phyloP scores from a whole-genome alignment of 2,797 vertebrate genomes.

The Sylvia borin region DNA sequence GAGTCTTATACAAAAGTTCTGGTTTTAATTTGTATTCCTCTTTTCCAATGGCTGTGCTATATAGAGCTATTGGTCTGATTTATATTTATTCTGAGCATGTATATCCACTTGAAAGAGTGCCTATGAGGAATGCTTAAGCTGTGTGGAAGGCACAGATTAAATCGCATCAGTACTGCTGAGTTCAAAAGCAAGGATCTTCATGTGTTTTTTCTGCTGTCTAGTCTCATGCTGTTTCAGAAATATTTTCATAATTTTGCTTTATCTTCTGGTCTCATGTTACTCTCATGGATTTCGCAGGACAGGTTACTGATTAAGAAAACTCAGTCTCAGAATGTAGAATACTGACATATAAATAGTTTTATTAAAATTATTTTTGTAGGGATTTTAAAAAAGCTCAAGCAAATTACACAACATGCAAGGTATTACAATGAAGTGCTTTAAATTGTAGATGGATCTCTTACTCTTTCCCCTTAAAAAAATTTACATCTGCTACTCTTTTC shows the following conservation, averaged over 20 bases:
- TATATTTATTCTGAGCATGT: neutral
- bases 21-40: neutral
- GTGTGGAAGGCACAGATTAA: neutral
- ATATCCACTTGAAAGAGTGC: neutral
- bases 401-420: neutral
- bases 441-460: neutral
- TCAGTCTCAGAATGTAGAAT: neutral
- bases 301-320: neutral
- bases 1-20: neutral
- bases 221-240: neutral
- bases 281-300: neutral
- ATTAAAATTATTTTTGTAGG: neutral
- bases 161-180: neutral
- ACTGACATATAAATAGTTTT: neutral
- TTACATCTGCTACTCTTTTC: neutral
- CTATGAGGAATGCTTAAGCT: neutral
- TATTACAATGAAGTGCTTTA: neutral
- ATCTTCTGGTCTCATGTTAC: neutral
- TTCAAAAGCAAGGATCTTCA: neutral
- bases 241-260: neutral
- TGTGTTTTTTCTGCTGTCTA: neutral
- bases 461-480: neutral
- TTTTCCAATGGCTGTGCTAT: neutral
- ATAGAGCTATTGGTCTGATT: neutral
- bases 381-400: rapidly evolving